phyloP scores from a whole-genome alignment of 2,888 invertebrate genomes.

The Lysandra bellargus region DNA sequence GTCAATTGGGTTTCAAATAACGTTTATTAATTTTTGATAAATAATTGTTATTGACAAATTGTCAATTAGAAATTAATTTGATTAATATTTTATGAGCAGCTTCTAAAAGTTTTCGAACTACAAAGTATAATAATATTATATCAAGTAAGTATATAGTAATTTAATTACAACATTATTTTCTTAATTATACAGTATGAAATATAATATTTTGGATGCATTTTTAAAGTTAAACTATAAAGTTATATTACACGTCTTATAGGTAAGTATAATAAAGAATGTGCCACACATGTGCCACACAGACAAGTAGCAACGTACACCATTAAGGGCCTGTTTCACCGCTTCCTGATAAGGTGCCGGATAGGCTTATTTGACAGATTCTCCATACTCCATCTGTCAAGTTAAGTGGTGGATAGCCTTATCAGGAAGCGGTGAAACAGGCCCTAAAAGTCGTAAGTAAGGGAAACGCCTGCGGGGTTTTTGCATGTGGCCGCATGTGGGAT shows the following conservation, averaged over 20 bases:
- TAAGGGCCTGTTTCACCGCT: too few species aligned
- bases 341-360: too few species aligned
- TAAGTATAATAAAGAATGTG: too few species aligned
- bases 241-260: too few species aligned
- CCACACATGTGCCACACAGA: too few species aligned
- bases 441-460: not conserved
- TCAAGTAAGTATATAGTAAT: not conserved
- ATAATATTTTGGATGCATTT: too few species aligned
- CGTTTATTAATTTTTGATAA: not conserved
- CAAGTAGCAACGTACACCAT: not conserved
- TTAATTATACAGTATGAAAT: not conserved
- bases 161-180: not conserved
- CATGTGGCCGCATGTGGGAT: not conserved
- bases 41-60: not conserved
- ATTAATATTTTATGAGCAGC: not conserved
- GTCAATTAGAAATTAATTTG: not conserved
- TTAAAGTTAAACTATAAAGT: too few species aligned
- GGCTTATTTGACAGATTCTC: too few species aligned
- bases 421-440: too few species aligned
- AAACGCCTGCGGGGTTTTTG: not conserved
- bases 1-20: not conserved
- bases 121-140: not conserved
- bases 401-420: not conserved
- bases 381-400: too few species aligned
- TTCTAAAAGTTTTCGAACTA: not conserved